Conservation (phyloP, 2,113 vertebrate genomes). For the Macquaria australasica region DNA sequence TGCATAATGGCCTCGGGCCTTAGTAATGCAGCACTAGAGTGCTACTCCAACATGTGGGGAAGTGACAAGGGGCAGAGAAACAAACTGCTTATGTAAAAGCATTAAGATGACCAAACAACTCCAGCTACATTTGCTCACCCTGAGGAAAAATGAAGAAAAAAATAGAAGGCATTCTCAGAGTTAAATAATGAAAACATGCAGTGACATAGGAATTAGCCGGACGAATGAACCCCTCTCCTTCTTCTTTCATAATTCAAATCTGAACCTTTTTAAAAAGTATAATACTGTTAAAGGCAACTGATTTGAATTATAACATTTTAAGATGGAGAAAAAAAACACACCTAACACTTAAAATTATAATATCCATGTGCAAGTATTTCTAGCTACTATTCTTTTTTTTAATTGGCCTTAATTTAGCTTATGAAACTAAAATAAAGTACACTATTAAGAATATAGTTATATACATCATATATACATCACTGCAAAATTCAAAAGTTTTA, state of each 20-base stretch:
- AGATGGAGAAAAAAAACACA: not conserved
- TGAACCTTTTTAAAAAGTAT: constrained; percentile 10
- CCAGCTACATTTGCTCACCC: constrained; percentile 32
- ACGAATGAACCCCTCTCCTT: constrained; percentile 14
- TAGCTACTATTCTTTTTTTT: not conserved
- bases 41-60: constrained; percentile 51
- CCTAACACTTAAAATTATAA: not conserved
- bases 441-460: not conserved
- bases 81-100: constrained; percentile 76
- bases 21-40: constrained; percentile 31
- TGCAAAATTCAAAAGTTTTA: not conserved
- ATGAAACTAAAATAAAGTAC: not conserved
- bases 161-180: not conserved
- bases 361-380: not conserved
- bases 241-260: constrained; percentile 34
- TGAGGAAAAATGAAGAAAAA: constrained; percentile 15
- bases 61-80: constrained; percentile 58
- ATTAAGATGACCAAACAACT: constrained; percentile 65
- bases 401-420: not conserved
- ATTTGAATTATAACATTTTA: not conserved
- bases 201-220: constrained; percentile 25
- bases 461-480: not conserved
- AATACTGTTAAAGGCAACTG: not conserved
- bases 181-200: constrained; percentile 45
- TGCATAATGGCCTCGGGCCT: constrained; percentile 64